Percentiles rank a stretch among this genome's conserved stretches.
These are phyloP conservation scores for Silurus meridionalis DNA, from an alignment of 2,113 vertebrate genomes.

Conservation along the genomic window DNA sequence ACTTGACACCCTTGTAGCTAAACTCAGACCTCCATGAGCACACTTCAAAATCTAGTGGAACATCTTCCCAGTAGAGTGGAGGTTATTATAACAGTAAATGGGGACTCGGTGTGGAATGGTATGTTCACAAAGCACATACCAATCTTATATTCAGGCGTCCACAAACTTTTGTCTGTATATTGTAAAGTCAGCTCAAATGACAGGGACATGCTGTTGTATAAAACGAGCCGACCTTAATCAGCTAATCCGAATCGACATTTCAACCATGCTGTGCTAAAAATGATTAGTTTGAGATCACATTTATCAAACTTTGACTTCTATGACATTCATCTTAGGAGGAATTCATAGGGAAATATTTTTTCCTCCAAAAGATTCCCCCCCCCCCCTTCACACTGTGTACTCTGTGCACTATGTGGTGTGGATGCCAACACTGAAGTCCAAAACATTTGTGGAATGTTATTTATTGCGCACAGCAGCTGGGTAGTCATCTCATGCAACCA, in stretches of 20 bases:
- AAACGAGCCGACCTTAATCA: not conserved
- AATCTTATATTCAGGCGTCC: no score
- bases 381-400: not conserved
- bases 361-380: not conserved
- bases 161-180: no score
- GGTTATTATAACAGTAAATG: no score
- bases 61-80: no score
- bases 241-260: not conserved
- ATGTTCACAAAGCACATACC: no score
- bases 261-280: not conserved
- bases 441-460: slow-evolving; percentile 31
- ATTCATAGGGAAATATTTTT: not conserved
- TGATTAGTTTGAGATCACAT: not conserved
- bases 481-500: slow-evolving; percentile 32
- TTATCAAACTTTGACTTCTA: not conserved
- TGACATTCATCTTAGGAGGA: not conserved
- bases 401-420: not conserved
- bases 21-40: no score
- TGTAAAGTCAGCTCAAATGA: not conserved
- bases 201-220: not conserved
- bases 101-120: no score
- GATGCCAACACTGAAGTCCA: not conserved
- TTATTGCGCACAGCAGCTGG: slow-evolving; percentile 8
- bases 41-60: no score
- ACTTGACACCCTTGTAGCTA: no score